Evolutionary conservation across 1,140 invertebrate species (phyloP), one percentile per base, ranked within the genome.

Genomic region (Myzus persicae): DNA sequence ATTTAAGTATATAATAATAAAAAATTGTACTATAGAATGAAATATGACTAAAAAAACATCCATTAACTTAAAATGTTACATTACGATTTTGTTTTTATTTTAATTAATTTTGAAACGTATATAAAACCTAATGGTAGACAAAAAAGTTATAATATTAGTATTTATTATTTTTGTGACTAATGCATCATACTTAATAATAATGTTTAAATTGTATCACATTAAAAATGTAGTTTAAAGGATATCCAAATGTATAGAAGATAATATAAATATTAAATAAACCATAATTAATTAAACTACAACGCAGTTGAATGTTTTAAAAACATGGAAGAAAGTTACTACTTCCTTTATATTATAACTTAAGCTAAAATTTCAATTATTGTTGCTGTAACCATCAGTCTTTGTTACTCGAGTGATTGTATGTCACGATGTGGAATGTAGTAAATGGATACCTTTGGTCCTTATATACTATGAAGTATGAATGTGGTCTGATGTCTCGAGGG

Each of bases 351-450:
- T 84, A 40, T 40, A 40, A 84, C 40, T 40, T 40, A 24, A 40
- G 40, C 40, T 46, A 31, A 87, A 87, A 87, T 87, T 87, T 44
- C 40, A 87, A 87, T 87, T 87, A 87, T 18, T n/a, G 42, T 87
- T 46, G 22, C n/a, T 38, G 11, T 82, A 87, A 46, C 26, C 42
- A 87, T 44, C 11, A 87, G 84, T 87, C 84, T 87, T 44, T 87
- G 84, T 42, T 44, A 87, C 84, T 87, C n/a, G 84, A 87, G 40
- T 46, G 11, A 87, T 87, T 87, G 31, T 87, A 46, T 44, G 84
- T 31, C 42, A 46, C n/a, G 24, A 44, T 44, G 42, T 44, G 42
- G 31, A 42, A 87, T 87, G 9, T 44, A 44, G 84, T 31, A 87
- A 87, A 87, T 87, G 84, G 26, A 87, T 87, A 87, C 40, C 42